Evolutionary conservation across 2,113 vertebrate species (phyloP), one percentile per base, ranked within the genome.

Genomic region (Corythornis vintsioides): DNA sequence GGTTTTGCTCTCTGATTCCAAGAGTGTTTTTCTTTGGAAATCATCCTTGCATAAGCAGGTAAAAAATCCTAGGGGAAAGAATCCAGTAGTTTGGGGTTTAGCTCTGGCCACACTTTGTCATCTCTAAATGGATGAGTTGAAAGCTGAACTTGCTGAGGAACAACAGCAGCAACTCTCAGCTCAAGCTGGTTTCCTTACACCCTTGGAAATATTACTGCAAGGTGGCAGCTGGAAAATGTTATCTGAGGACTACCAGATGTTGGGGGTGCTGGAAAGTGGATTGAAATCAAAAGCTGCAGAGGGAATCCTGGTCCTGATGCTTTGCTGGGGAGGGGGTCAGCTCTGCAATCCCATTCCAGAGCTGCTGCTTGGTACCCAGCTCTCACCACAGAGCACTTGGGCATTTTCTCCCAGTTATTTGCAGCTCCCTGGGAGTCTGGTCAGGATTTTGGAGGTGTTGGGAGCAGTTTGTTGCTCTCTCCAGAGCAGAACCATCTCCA

Each of bases 81-180:
- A 48, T 15, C 43, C 61, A 2, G 22, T 16, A 59, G 66, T 38
- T 22, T 42, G 60, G 9, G 43, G 38, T 16, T 42, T 43, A 5
- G 13, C 47, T 88, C 45, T 77, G 56, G 29, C 81, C n/a, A 17
- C 0, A 1, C 3, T 0, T 29, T 47, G 8, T 70, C 6, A 31
- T 59, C 56, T 50, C 61, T 28, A n/a, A 24, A 48, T 7, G 22
- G 57, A 43, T 79, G 9, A 26, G 22, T 73, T 52, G 43, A 55
- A 60, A 33, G 50, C 66, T 78, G 73, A 6, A 60, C 86, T 79
- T 83, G 61, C 66, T 74, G 38, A 42, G 16, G 35, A 18, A 63
- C 19, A 19, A 43, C 17, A 15, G n/a, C 50, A 73, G 45, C 33
- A 69, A 20, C 18, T 48, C 31, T 69, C 12, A 20, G 55, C 50